Conservation (phyloP, 2,797 vertebrate genomes). For the Myripristis jacobus region DNA sequence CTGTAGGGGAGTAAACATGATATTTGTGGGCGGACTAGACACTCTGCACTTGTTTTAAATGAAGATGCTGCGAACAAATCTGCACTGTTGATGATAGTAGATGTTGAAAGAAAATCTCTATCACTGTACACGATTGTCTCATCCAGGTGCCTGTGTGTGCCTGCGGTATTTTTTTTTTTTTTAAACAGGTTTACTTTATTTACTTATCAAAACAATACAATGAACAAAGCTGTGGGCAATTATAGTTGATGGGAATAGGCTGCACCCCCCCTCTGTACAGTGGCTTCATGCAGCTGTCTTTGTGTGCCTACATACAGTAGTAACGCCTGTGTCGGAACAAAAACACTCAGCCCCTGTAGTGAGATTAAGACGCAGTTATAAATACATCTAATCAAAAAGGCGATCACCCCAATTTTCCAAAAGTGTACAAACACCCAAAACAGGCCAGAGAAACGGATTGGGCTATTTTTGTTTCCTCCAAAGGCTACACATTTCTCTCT, state of each 20-base stretch:
- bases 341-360: slow-evolving; percentile 41
- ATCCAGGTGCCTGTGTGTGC: slow-evolving; percentile 56
- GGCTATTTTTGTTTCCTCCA: neutral
- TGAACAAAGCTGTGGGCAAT: slow-evolving; percentile 15
- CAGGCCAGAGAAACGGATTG: neutral
- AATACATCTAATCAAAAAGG: slow-evolving; percentile 50
- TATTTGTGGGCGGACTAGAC: neutral
- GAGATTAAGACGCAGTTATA: slow-evolving; percentile 20
- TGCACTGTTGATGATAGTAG: slow-evolving; percentile 12
- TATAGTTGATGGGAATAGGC: slow-evolving; percentile 45
- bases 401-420: slow-evolving; percentile 12
- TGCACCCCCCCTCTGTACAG: slow-evolving; percentile 60
- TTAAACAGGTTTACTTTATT: slow-evolving; percentile 16
- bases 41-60: neutral
- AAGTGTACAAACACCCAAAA: slow-evolving; percentile 4
- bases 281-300: slow-evolving; percentile 74
- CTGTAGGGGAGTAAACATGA: neutral
- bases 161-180: slow-evolving; percentile 5
- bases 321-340: slow-evolving; percentile 75
- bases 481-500: neutral
- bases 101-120: slow-evolving; percentile 29
- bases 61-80: slow-evolving; percentile 11
- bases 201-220: slow-evolving; percentile 39
- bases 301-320: slow-evolving; percentile 72
- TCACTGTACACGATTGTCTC: slow-evolving; percentile 37